Conservation (phyloP, 2,113 vertebrate genomes). For the Arenaria interpres region DNA sequence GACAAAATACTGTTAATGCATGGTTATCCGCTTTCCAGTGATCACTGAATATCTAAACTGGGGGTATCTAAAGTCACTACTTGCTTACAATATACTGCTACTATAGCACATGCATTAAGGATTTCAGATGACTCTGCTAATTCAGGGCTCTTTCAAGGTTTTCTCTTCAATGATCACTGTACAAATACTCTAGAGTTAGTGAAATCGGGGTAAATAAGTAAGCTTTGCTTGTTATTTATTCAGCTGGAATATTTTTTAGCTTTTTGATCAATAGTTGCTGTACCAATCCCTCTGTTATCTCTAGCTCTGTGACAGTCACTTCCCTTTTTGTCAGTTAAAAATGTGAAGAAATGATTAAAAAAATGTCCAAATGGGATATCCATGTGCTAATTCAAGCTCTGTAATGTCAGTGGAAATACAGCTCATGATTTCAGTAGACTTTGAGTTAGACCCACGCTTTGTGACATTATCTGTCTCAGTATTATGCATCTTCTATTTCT, state of each 20-base stretch:
- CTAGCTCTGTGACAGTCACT: background rate
- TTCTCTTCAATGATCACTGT: background rate
- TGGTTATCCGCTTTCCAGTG: background rate
- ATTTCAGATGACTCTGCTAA: background rate
- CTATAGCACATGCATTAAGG: background rate
- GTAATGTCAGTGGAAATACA: background rate
- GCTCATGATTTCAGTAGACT: background rate
- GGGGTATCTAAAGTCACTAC: background rate
- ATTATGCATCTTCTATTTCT: background rate
- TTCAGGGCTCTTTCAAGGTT: background rate
- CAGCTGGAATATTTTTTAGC: background rate
- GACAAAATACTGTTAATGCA: background rate
- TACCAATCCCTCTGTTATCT: background rate
- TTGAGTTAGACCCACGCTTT: background rate
- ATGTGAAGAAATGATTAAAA: background rate
- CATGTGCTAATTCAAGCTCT: background rate
- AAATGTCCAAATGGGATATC: background rate
- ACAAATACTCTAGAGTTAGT: background rate
- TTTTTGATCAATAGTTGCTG: background rate
- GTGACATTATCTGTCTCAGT: background rate
- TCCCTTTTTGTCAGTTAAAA: background rate
- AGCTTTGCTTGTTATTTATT: background rate
- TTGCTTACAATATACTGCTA: background rate
- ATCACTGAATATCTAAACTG: background rate
- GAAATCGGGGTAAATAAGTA: background rate